These are phyloP conservation scores for Microtus richardsoni DNA, from an alignment of 2,113 vertebrate genomes.

Conservation along the genomic window DNA sequence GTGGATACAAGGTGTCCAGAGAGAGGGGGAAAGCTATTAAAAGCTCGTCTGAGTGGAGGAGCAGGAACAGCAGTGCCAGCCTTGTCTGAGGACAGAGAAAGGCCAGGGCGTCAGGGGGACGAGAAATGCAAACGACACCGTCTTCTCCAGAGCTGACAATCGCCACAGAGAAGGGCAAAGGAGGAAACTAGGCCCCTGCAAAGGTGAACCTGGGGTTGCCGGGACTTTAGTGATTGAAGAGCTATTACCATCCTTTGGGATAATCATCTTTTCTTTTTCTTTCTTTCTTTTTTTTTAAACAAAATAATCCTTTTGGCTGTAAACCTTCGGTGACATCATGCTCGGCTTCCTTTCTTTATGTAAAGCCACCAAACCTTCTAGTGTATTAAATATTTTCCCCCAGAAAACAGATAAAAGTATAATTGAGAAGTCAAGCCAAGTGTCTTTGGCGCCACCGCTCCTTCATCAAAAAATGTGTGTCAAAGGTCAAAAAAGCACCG, in stretches of 20 bases:
- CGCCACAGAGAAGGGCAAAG: not conserved
- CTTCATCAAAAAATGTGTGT: constrained; percentile 82
- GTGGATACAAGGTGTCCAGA: not conserved
- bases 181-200: not conserved
- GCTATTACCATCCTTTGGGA: not conserved
- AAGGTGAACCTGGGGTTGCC: not conserved
- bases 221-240: not conserved
- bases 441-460: constrained; percentile 46
- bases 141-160: not conserved
- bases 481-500: constrained; percentile 87
- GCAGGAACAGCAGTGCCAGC: not conserved
- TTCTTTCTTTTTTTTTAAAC: too few species aligned
- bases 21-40: not conserved
- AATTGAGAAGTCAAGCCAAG: constrained; percentile 59
- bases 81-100: not conserved
- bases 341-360: constrained; percentile 50
- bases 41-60: not conserved
- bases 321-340: constrained; percentile 2
- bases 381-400: constrained; percentile 76
- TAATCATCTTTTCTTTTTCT: not conserved
- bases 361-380: constrained; percentile 59
- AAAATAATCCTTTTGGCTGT: not conserved
- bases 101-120: not conserved
- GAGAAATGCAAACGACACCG: not conserved
- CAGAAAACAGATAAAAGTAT: constrained; percentile 75